A percentile compares a stretch with the other conserved stretches of the same genome.
Evolutionary conservation across 2,888 invertebrate species (phyloP).

Genomic region (Arrhopalites spinosus): DNA sequence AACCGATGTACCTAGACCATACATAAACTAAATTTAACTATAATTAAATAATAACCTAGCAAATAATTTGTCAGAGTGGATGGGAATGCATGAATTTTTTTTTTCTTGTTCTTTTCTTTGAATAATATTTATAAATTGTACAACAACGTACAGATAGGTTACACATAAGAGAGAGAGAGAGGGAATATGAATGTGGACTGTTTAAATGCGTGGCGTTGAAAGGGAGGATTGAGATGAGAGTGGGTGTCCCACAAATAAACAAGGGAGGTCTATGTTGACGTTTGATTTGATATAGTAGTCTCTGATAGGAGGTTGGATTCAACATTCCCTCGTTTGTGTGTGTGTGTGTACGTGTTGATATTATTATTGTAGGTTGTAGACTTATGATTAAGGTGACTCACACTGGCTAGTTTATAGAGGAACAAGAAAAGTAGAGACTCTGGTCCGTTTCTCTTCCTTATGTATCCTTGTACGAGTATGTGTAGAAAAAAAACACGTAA

Average conservation of each 20-base stretch:
- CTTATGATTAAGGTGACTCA: slow-evolving; percentile 25
- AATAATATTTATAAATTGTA: too few relatives aligned
- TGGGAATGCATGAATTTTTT: too few relatives aligned
- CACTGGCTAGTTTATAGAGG: slow-evolving; percentile 22
- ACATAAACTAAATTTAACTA: too few relatives aligned
- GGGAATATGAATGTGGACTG: neutral
- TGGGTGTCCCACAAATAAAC: slow-evolving; percentile 26
- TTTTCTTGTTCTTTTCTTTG: too few relatives aligned
- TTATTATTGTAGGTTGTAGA: slow-evolving; percentile 23
- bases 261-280: slow-evolving; percentile 25
- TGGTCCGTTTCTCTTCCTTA: neutral
- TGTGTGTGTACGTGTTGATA: slow-evolving; percentile 3
- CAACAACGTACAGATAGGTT: too few relatives aligned
- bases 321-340: slow-evolving; percentile 1
- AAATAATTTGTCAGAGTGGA: too few relatives aligned
- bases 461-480: neutral
- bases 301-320: slow-evolving; percentile 25
- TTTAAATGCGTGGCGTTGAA: neutral
- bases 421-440: too few relatives aligned
- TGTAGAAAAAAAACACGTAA: too few relatives aligned
- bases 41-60: too few relatives aligned
- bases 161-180: too few relatives aligned
- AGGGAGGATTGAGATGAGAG: slow-evolving; percentile 26
- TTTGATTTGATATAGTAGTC: slow-evolving; percentile 28
- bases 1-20: too few relatives aligned